These are phyloP conservation scores for Halictus ligatus DNA, from an alignment of 2,888 invertebrate species.

Conservation along the genomic window DNA sequence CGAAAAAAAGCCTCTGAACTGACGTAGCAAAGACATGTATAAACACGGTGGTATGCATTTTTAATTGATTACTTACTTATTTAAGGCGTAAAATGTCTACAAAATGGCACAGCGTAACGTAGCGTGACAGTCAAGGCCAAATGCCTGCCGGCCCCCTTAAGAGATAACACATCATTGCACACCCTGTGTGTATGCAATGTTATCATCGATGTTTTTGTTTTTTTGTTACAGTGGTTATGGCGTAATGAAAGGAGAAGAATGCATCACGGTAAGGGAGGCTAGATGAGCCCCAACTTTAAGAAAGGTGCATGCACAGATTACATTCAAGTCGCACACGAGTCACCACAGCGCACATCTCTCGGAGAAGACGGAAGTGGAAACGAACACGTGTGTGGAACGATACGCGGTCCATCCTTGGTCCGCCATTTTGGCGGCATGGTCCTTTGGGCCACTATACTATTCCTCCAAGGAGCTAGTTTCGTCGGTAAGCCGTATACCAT, in stretches of 20 bases:
- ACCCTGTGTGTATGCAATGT: background rate
- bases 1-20: no score
- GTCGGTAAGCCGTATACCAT: slow-evolving; percentile 82
- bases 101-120: no score
- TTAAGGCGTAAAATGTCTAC: no score
- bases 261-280: slow-evolving; percentile 55
- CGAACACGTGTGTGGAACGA: slow-evolving; percentile 77
- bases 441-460: slow-evolving; percentile 86
- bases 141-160: no score
- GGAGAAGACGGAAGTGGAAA: slow-evolving; percentile 59
- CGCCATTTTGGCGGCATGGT: slow-evolving; percentile 86
- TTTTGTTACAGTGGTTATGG: slow-evolving; percentile 42
- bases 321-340: slow-evolving; percentile 11
- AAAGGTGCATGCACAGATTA: slow-evolving; percentile 64
- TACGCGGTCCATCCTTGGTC: slow-evolving; percentile 83
- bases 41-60: no score
- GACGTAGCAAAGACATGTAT: no score
- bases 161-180: no score
- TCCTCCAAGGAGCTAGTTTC: slow-evolving; percentile 87
- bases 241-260: slow-evolving; percentile 55
- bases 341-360: slow-evolving; percentile 39
- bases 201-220: no score
- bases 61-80: no score
- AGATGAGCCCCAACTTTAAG: slow-evolving; percentile 56
- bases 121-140: no score